Conservation (phyloP, 2,797 vertebrate species). For the Sebastes oblongus region DNA sequence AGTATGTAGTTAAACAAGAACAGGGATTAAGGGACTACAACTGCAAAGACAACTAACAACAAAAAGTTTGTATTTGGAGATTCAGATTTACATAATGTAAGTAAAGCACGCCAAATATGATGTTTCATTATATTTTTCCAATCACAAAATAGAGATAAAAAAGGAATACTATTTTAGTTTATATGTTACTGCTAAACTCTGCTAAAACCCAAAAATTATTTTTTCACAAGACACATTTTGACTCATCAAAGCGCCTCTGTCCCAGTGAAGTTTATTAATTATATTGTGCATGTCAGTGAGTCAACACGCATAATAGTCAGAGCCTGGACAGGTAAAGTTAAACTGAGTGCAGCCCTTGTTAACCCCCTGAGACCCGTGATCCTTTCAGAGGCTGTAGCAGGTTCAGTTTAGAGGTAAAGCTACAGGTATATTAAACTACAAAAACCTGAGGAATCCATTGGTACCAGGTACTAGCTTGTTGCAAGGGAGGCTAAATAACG, state of each 20-base stretch:
- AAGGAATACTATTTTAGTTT: not conserved
- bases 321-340: not conserved
- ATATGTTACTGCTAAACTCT: not conserved
- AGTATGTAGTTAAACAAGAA: not conserved
- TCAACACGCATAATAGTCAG: not conserved
- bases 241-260: no score
- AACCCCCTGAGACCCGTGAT: no score
- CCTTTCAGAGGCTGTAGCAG: no score
- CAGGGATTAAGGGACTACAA: not conserved
- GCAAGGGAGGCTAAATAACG: no score
- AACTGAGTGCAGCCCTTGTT: no score
- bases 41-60: not conserved
- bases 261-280: not conserved
- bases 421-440: no score
- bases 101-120: not conserved
- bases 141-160: not conserved
- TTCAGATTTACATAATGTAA: not conserved
- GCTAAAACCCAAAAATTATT: not conserved
- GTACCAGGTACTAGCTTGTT: no score
- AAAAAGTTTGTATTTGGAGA: not conserved
- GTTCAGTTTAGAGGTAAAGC: no score
- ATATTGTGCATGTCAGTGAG: no score
- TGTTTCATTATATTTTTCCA: not conserved
- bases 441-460: no score
- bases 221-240: not conserved